A percentile compares a stretch with the other conserved stretches of the same genome.
These are phyloP conservation scores for Pocillopora verrucosa DNA, from an alignment of 64 coral and sea anemone species.

Conservation along the genomic window DNA sequence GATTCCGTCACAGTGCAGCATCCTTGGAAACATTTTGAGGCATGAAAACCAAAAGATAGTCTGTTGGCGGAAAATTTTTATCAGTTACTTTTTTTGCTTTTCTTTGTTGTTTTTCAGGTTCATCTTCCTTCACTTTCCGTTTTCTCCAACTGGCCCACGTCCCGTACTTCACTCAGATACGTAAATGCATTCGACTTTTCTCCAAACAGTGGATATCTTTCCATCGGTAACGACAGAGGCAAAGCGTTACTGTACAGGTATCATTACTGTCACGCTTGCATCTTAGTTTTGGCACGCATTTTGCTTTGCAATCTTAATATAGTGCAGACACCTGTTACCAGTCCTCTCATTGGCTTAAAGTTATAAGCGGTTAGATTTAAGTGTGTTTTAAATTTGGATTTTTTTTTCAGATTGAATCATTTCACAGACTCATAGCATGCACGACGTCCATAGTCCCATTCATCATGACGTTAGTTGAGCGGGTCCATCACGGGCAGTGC, in stretches of 20 bases:
- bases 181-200: slow-evolving; percentile 87
- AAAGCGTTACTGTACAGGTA: slow-evolving; percentile 88
- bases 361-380: not conserved
- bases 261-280: not conserved
- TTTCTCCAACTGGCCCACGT: slow-evolving; percentile 90
- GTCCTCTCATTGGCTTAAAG: not conserved
- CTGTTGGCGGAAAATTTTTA: not conserved
- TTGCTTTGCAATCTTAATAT: not conserved
- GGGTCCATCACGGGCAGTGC: no score
- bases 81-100: not conserved
- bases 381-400: not conserved
- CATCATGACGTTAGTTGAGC: not conserved
- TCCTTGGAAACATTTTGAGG: no score
- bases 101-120: slow-evolving; percentile 35
- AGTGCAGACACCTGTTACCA: not conserved
- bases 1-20: no score
- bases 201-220: slow-evolving; percentile 87
- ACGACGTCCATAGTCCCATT: not conserved
- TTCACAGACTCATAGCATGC: slow-evolving; percentile 48
- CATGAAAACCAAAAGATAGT: no score
- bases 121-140: slow-evolving; percentile 83
- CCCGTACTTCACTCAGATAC: slow-evolving; percentile 75
- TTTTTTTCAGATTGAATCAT: slow-evolving; percentile 54
- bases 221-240: slow-evolving; percentile 82
- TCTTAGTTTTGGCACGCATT: not conserved